A percentile compares a stretch with the other conserved stretches of the same genome.
phyloP scores from a whole-genome alignment of 2,888 invertebrate genomes.

The Drosophila neotestacea region DNA sequence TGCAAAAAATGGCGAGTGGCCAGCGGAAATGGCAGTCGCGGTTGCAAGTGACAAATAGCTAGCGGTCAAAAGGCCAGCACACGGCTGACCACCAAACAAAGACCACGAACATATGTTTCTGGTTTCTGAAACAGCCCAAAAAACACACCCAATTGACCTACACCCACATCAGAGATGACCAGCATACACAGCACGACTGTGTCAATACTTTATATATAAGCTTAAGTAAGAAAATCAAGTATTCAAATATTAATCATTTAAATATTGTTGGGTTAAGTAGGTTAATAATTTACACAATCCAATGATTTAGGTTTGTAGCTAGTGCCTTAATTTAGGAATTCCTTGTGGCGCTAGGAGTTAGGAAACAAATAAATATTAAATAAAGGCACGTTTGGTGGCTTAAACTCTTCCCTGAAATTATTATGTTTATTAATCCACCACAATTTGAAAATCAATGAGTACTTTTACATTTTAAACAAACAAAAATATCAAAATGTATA shows the following conservation, averaged over 20 bases:
- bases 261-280: too few species aligned
- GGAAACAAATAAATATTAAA: too few species aligned
- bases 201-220: too few species aligned
- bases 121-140: slow-evolving; percentile 14
- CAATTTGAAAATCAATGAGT: too few species aligned
- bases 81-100: slow-evolving; percentile 78
- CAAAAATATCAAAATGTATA: too few species aligned
- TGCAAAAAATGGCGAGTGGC: slow-evolving; percentile 51
- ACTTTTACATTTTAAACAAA: too few species aligned
- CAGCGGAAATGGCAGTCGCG: slow-evolving; percentile 69
- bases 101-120: slow-evolving; percentile 83
- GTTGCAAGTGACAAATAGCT: slow-evolving; percentile 82
- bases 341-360: too few species aligned
- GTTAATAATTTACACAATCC: too few species aligned
- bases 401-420: neutral
- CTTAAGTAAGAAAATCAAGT: too few species aligned
- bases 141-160: neutral
- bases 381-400: neutral
- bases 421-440: neutral
- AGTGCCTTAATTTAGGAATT: too few species aligned
- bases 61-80: slow-evolving; percentile 40
- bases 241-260: too few species aligned
- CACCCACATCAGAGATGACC: neutral
- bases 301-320: too few species aligned
- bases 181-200: neutral